Percentiles rank a stretch among this genome's conserved stretches.
Evolutionary conservation across 2,888 invertebrate species (phyloP).

Genomic region (Chrysomela aeneicollis): DNA sequence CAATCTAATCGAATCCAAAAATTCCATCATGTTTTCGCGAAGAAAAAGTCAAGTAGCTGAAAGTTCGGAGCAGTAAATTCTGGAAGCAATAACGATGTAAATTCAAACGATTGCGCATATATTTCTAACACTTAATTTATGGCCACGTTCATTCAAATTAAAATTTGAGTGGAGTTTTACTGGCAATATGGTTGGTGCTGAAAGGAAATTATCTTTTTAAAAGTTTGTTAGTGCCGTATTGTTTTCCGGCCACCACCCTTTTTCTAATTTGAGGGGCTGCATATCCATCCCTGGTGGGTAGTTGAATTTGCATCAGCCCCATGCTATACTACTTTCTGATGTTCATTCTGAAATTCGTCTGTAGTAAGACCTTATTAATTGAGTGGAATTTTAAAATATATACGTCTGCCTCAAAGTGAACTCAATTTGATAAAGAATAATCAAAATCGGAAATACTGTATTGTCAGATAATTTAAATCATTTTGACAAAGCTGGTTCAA

Average conservation of each 20-base stretch:
- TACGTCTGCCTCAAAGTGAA: too few relatives aligned
- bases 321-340: constrained; percentile 30
- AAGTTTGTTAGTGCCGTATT: constrained; percentile 54
- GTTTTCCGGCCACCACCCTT: constrained; percentile 42
- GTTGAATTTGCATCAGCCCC: constrained; percentile 38
- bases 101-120: constrained; percentile 58
- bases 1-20: constrained; percentile 10
- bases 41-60: constrained; percentile 41
- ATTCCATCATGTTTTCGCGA: constrained; percentile 27
- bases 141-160: constrained; percentile 59
- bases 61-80: constrained; percentile 56
- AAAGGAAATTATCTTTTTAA: constrained; percentile 51
- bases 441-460: too few relatives aligned
- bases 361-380: not conserved
- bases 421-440: too few relatives aligned
- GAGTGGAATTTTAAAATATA: too few relatives aligned
- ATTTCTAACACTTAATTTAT: constrained; percentile 58
- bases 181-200: constrained; percentile 49
- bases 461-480: too few relatives aligned
- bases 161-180: constrained; percentile 59
- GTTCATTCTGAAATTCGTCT: constrained; percentile 24
- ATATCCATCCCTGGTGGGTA: constrained; percentile 38
- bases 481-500: too few relatives aligned
- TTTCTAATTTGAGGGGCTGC: constrained; percentile 40
- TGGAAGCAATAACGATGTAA: constrained; percentile 61